These are phyloP conservation scores for Acanthaster planci DNA, from an alignment of 35 echinoderm and acorn worm genomes.

Conservation along the genomic window DNA sequence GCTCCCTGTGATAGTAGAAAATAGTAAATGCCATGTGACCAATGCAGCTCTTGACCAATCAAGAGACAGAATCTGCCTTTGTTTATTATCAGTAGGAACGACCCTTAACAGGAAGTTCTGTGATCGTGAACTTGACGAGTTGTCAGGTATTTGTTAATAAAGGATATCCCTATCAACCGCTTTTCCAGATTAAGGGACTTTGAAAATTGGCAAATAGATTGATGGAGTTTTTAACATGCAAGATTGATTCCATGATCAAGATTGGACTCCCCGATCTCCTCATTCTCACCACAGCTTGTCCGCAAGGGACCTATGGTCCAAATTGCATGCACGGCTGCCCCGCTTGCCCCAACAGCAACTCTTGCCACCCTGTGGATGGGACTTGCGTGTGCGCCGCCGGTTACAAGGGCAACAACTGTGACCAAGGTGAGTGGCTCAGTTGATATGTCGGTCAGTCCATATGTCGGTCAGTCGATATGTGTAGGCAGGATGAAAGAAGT, in stretches of 20 bases:
- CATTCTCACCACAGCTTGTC: conserved; percentile 27
- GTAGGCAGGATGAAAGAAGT: too few species aligned
- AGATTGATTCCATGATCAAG: too few species aligned
- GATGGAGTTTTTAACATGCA: neutral
- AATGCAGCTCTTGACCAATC: too few species aligned
- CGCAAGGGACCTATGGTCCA: conserved; percentile 46
- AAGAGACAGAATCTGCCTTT: too few species aligned
- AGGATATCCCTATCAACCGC: neutral
- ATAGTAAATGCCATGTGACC: too few species aligned
- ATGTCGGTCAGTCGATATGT: too few species aligned
- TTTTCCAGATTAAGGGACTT: neutral
- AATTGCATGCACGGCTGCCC: conserved; percentile 37
- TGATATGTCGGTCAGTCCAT: too few species aligned
- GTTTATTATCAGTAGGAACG: too few species aligned
- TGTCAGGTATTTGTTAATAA: neutral
- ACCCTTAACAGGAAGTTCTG: too few species aligned
- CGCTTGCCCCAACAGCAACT: conserved; percentile 60
- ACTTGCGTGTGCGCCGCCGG: conserved; percentile 75
- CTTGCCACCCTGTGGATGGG: conserved; percentile 73
- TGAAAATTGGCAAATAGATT: neutral
- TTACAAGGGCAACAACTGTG: conserved; percentile 69
- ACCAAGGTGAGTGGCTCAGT: conserved; percentile 21
- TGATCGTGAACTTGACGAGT: neutral
- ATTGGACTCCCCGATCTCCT: neutral
- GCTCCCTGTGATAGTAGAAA: too few species aligned